phyloP scores from a whole-genome alignment of 2,797 vertebrate species.

The Sandelia bainsii region DNA sequence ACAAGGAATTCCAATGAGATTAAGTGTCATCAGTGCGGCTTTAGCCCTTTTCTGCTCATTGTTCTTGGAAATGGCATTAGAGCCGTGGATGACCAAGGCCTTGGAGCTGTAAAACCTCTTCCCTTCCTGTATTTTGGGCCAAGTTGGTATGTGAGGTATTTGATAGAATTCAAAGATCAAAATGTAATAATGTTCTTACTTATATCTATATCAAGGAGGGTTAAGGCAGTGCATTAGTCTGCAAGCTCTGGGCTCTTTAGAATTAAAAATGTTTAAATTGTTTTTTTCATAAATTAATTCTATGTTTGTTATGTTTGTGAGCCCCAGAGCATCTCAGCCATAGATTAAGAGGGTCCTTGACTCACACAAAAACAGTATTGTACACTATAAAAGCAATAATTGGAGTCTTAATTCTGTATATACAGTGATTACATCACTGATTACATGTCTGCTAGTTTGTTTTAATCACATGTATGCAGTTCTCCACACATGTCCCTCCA shows the following conservation, averaged over 20 bases:
- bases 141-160: constrained; percentile 39
- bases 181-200: constrained; percentile 25
- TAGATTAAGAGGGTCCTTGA: background rate
- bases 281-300: background rate
- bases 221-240: background rate
- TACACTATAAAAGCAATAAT: background rate
- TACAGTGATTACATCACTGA: background rate
- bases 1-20: constrained; percentile 87
- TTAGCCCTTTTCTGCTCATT: constrained; percentile 84
- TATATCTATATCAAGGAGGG: constrained; percentile 7
- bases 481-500: constrained; percentile 1
- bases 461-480: background rate
- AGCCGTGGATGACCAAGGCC: constrained; percentile 68
- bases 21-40: constrained; percentile 83
- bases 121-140: constrained; percentile 25
- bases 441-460: background rate
- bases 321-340: background rate
- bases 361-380: background rate
- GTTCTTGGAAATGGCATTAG: constrained; percentile 81
- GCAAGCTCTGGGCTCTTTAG: background rate
- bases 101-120: constrained; percentile 58
- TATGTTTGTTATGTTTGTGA: background rate
- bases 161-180: constrained; percentile 34
- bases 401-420: background rate
- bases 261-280: background rate